phyloP scores from a whole-genome alignment of 1,140 invertebrate genomes.

The Melipona quadrifasciata region DNA sequence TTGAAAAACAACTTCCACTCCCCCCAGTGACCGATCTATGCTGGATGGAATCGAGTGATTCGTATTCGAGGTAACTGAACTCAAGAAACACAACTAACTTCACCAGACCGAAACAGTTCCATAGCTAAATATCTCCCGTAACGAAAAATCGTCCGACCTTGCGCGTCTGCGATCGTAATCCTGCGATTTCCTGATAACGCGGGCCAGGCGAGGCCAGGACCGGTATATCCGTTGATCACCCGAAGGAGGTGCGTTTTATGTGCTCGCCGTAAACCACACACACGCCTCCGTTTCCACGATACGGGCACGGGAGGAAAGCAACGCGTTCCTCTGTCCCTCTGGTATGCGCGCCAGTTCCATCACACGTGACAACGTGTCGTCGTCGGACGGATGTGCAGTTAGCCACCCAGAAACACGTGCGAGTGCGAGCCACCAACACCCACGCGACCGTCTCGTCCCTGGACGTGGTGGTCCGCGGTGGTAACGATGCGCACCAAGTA shows the following conservation, averaged over 20 bases:
- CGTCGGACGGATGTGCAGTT: not conserved
- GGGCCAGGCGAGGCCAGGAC: conserved; percentile 49
- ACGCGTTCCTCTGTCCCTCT: not conserved
- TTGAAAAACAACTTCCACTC: too few relatives aligned
- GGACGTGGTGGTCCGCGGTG: not conserved
- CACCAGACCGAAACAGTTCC: too few relatives aligned
- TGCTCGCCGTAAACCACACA: conserved; percentile 69
- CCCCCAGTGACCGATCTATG: too few relatives aligned
- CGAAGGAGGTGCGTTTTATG: conserved; percentile 61
- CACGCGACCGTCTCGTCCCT: not conserved
- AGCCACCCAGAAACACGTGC: conserved; percentile 38
- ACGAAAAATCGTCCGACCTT: not conserved
- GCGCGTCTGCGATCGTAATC: conserved; percentile 13
- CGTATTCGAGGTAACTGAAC: too few relatives aligned
- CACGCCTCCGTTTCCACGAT: conserved; percentile 59
- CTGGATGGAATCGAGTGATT: too few relatives aligned
- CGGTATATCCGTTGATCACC: conserved; percentile 66
- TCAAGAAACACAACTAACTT: too few relatives aligned
- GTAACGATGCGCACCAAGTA: conserved; percentile 14
- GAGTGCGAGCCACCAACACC: conserved; percentile 13
- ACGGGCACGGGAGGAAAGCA: not conserved
- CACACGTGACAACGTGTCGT: conserved; percentile 10
- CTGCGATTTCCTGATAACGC: conserved; percentile 59
- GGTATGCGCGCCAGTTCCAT: conserved; percentile 22
- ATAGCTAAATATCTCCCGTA: too few relatives aligned